A percentile compares a stretch with the other conserved stretches of the same genome.
Conservation (phyloP, 2,113 vertebrate species). For the Sigmodon hispidus region DNA sequence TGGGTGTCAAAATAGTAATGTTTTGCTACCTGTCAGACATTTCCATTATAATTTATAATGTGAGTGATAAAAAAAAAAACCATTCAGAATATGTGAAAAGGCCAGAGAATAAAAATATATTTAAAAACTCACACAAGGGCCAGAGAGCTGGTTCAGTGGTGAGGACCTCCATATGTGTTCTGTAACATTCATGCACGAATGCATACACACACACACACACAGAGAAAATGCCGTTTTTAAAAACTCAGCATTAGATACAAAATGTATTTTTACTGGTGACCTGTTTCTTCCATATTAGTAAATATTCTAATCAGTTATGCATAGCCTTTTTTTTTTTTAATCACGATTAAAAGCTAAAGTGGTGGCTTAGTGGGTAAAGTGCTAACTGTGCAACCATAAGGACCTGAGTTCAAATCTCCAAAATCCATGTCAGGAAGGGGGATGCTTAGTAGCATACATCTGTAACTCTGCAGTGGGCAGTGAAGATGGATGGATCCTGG, state of each 20-base stretch:
- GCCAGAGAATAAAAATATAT: background rate
- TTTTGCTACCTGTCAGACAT: slow-evolving; percentile 24
- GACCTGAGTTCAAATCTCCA: background rate
- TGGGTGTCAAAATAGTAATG: background rate
- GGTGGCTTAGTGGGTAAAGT: background rate
- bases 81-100: slow-evolving; percentile 25
- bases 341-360: slow-evolving; percentile 44
- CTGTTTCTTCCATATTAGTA: background rate
- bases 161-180: background rate
- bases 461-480: background rate
- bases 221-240: background rate
- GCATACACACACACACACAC: background rate
- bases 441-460: background rate
- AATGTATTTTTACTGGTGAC: slow-evolving; percentile 13
- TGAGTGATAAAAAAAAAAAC: background rate
- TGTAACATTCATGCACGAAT: background rate
- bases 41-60: slow-evolving; percentile 11
- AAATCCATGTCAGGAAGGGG: too few relatives aligned
- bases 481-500: background rate
- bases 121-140: background rate
- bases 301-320: slow-evolving; percentile 76
- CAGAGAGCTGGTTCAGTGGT: background rate
- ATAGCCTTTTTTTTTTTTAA: slow-evolving; percentile 76
- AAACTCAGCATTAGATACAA: background rate
- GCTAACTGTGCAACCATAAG: background rate